phyloP scores from a whole-genome alignment of 2,113 vertebrate genomes.

The Gallinago jamesoni region DNA sequence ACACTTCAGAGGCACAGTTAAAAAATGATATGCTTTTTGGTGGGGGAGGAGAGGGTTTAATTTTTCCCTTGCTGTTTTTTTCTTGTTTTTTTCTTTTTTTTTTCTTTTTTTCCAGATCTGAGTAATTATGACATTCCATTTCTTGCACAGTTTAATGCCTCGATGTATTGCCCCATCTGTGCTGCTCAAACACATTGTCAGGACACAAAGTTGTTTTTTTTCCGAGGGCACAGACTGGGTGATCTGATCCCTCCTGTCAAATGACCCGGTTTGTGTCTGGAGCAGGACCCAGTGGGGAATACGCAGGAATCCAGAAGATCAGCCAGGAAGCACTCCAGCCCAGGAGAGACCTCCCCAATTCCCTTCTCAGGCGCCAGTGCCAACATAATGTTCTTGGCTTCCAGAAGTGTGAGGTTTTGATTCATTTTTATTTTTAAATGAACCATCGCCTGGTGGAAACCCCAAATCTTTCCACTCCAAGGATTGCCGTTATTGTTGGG shows the following conservation, averaged over 20 bases:
- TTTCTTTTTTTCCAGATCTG: background rate
- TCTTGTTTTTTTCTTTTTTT: background rate
- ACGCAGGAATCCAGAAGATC: constrained; percentile 5
- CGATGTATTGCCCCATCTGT: background rate
- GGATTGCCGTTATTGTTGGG: background rate
- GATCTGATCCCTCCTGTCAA: background rate
- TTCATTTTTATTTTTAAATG: constrained; percentile 46
- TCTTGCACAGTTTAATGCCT: background rate
- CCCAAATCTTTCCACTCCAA: background rate
- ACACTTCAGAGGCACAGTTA: constrained; percentile 50
- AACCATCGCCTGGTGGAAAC: background rate
- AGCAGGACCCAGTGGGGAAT: constrained; percentile 1
- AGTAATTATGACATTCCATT: constrained; percentile 12
- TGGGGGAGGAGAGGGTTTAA: background rate
- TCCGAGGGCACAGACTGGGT: background rate
- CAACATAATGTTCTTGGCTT: constrained; percentile 34
- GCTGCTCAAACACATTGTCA: background rate
- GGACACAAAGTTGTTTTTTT: background rate
- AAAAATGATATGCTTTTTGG: constrained; percentile 24
- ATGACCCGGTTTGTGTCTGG: background rate
- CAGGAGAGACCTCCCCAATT: constrained; percentile 41
- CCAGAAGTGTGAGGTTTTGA: constrained; percentile 14
- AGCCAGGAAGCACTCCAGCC: constrained; percentile 39
- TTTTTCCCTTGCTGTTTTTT: background rate
- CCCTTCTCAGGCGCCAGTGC: background rate